These are phyloP conservation scores for Drosophila setosimentum DNA, from an alignment of 2,888 invertebrate genomes.

Conservation along the genomic window DNA sequence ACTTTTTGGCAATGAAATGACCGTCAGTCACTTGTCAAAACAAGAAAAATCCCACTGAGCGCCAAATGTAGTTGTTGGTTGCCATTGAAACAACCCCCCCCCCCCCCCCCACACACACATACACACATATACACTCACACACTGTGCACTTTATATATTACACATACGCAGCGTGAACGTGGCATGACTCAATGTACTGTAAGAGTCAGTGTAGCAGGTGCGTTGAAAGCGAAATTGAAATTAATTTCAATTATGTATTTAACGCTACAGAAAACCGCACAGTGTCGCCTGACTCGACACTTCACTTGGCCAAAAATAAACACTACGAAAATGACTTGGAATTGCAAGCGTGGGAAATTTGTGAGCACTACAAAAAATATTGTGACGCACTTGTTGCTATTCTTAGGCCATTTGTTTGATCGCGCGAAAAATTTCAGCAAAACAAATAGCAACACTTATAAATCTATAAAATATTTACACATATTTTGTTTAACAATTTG, in stretches of 20 bases:
- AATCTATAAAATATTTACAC: slow-evolving; percentile 48
- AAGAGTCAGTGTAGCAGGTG: slow-evolving; percentile 35
- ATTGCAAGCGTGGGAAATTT: slow-evolving; percentile 72
- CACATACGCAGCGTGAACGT: slow-evolving; percentile 65
- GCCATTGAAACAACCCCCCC: slow-evolving; percentile 33
- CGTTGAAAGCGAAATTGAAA: slow-evolving; percentile 57
- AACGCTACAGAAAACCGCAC: slow-evolving; percentile 20
- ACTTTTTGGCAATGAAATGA: slow-evolving; percentile 53
- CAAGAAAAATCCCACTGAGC: slow-evolving; percentile 41
- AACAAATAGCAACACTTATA: slow-evolving; percentile 65
- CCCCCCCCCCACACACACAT: slow-evolving; percentile 28
- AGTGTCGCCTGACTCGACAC: slow-evolving; percentile 26
- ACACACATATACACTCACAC: slow-evolving; percentile 18
- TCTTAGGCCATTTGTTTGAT: slow-evolving; percentile 40
- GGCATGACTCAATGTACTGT: slow-evolving; percentile 43
- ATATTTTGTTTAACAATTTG: slow-evolving; percentile 27
- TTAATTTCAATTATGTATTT: slow-evolving; percentile 35
- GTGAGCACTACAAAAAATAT: slow-evolving; percentile 24
- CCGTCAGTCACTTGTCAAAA: slow-evolving; percentile 64
- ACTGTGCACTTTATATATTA: slow-evolving; percentile 41
- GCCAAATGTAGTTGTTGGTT: slow-evolving; percentile 21
- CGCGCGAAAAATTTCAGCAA: slow-evolving; percentile 38
- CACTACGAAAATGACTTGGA: slow-evolving; percentile 21
- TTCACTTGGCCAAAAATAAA: slow-evolving; percentile 54
- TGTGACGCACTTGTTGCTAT: slow-evolving; percentile 73